These are phyloP conservation scores for Mamestra configurata DNA, from an alignment of 1,140 invertebrate genomes.

Conservation along the genomic window DNA sequence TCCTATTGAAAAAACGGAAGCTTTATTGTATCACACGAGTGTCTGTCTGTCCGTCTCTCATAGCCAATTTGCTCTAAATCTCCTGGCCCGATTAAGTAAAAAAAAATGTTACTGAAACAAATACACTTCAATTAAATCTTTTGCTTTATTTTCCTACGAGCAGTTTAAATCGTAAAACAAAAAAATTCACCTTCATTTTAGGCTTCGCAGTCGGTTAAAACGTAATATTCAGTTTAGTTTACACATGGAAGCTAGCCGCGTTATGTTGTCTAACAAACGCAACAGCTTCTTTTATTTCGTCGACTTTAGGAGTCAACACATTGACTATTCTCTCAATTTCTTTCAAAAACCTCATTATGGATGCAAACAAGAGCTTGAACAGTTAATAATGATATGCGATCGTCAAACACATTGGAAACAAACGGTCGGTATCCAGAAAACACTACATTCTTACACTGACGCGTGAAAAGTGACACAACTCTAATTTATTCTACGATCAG, in stretches of 20 bases:
- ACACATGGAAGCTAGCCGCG: neutral
- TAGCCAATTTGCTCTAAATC: too few relatives aligned
- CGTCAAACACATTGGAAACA: neutral
- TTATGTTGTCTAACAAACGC: neutral
- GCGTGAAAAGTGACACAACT: constrained; percentile 73
- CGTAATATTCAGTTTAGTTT: too few relatives aligned
- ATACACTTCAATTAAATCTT: too few relatives aligned
- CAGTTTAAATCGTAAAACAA: too few relatives aligned
- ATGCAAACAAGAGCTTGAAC: neutral
- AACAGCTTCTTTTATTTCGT: neutral
- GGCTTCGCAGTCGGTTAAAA: too few relatives aligned
- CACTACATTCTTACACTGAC: constrained; percentile 70
- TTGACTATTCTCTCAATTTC: neutral
- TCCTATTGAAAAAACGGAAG: too few relatives aligned
- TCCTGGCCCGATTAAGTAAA: too few relatives aligned
- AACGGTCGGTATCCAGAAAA: constrained; percentile 51
- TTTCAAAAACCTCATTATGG: neutral
- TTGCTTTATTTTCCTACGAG: too few relatives aligned
- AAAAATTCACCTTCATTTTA: too few relatives aligned
- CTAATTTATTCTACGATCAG: constrained; percentile 81
- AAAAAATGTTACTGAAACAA: too few relatives aligned
- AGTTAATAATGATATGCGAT: neutral
- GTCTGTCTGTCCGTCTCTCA: too few relatives aligned
- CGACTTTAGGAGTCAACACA: neutral
- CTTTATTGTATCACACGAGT: too few relatives aligned